Percentiles rank a stretch among this genome's conserved stretches.
Conservation (phyloP, 1,140 invertebrate genomes). For the Heliconius hewitsoni region DNA sequence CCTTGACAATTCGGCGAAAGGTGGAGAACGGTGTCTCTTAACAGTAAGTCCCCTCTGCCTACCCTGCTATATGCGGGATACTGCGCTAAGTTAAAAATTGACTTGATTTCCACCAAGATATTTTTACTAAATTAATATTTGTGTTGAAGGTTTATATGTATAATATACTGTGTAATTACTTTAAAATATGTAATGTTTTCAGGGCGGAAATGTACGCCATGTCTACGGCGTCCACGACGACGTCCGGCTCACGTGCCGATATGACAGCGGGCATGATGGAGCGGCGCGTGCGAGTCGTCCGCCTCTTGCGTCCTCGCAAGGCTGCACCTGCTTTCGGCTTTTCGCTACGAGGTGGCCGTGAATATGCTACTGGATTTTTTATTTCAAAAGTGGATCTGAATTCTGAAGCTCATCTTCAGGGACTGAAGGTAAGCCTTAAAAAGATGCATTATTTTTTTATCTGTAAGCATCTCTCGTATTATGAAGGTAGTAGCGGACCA, state of each 20-base stretch:
- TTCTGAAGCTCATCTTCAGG: constrained; percentile 92
- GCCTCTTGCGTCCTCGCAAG: constrained; percentile 70
- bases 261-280: constrained; percentile 49
- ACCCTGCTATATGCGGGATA: too few relatives aligned
- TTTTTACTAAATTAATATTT: too few relatives aligned
- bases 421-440: constrained; percentile 86
- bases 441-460: neutral
- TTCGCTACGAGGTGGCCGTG: constrained; percentile 93
- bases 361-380: constrained; percentile 96
- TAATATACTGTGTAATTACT: neutral
- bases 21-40: too few relatives aligned
- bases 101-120: too few relatives aligned
- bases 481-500: neutral
- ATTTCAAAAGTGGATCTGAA: constrained; percentile 92
- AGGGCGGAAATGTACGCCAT: constrained; percentile 65
- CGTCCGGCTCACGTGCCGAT: constrained; percentile 62
- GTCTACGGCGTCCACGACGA: constrained; percentile 73
- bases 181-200: constrained; percentile 16
- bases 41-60: too few relatives aligned
- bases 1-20: too few relatives aligned
- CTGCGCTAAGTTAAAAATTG: neutral
- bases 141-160: neutral
- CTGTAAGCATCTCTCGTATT: neutral
- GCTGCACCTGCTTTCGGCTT: constrained; percentile 86
- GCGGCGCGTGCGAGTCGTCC: constrained; percentile 69